Conservation (phyloP, 2,113 vertebrate genomes). For the Perca fluviatilis region DNA sequence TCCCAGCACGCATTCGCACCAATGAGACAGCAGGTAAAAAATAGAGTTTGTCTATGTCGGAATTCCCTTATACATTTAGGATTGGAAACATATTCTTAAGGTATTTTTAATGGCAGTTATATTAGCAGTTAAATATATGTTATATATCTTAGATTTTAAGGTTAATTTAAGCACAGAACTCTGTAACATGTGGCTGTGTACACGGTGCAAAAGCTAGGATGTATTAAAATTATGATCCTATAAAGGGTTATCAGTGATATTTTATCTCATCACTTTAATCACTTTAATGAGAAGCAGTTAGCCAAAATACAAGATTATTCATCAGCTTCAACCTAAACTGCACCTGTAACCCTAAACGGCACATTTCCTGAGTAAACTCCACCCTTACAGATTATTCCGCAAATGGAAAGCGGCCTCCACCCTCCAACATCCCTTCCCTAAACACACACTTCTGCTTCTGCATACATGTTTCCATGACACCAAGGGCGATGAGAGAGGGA, state of each 20-base stretch:
- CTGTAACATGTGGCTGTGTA: too few relatives aligned
- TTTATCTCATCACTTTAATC: neutral
- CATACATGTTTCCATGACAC: slow-evolving; percentile 67
- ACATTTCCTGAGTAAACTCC: slow-evolving; percentile 37
- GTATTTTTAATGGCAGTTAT: neutral
- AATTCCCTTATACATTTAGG: neutral
- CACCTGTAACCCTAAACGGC: slow-evolving; percentile 32
- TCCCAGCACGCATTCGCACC: slow-evolving; percentile 46
- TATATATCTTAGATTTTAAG: neutral
- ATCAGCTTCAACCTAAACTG: slow-evolving; percentile 22
- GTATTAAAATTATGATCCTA: neutral
- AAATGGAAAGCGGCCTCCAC: slow-evolving; percentile 46
- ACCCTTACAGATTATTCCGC: slow-evolving; percentile 52
- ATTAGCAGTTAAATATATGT: neutral
- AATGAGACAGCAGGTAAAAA: slow-evolving; percentile 49
- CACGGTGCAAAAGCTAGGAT: neutral
- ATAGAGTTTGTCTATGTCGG: slow-evolving; percentile 20
- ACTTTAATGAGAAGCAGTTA: neutral
- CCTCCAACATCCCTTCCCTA: neutral
- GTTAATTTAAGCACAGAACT: neutral
- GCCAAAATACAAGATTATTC: slow-evolving; percentile 15
- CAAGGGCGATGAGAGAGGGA: neutral
- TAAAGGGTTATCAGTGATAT: neutral
- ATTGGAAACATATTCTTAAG: too few relatives aligned
- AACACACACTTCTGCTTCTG: slow-evolving; percentile 21